Conservation (phyloP, 2,888 invertebrate species). For the Galeruca laticollis region DNA sequence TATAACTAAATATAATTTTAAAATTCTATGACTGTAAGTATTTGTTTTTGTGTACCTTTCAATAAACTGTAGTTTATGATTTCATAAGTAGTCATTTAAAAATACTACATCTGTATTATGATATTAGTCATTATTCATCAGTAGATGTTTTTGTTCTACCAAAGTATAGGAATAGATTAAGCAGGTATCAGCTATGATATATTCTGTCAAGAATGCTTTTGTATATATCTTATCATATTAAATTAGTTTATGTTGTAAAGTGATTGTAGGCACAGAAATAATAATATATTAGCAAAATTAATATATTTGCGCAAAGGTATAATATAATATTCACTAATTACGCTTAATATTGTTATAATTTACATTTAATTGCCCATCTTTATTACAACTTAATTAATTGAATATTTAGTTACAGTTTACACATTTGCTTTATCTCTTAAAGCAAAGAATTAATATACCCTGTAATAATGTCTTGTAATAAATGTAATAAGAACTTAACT, state of each 20-base stretch:
- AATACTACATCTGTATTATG: not conserved
- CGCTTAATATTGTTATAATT: too few relatives aligned
- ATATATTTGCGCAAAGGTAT: not conserved
- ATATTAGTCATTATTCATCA: not conserved
- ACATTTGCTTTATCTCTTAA: too few relatives aligned
- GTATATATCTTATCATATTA: not conserved
- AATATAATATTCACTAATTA: not conserved
- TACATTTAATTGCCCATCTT: too few relatives aligned
- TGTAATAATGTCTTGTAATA: too few relatives aligned
- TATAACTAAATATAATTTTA: not conserved
- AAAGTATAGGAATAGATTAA: slow-evolving; percentile 2
- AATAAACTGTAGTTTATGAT: not conserved
- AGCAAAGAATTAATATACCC: too few relatives aligned
- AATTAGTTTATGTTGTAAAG: not conserved
- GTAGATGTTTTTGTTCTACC: not conserved
- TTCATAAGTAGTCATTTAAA: not conserved
- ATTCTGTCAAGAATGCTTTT: not conserved
- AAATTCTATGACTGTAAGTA: not conserved
- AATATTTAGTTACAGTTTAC: too few relatives aligned
- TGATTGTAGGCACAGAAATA: not conserved
- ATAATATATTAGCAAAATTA: not conserved
- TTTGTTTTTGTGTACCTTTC: not conserved
- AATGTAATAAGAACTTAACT: too few relatives aligned
- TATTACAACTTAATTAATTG: too few relatives aligned
- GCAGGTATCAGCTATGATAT: not conserved